Base-by-base conservation (phyloP, 2,797 vertebrate species). In the Staurois parvus region DNA sequence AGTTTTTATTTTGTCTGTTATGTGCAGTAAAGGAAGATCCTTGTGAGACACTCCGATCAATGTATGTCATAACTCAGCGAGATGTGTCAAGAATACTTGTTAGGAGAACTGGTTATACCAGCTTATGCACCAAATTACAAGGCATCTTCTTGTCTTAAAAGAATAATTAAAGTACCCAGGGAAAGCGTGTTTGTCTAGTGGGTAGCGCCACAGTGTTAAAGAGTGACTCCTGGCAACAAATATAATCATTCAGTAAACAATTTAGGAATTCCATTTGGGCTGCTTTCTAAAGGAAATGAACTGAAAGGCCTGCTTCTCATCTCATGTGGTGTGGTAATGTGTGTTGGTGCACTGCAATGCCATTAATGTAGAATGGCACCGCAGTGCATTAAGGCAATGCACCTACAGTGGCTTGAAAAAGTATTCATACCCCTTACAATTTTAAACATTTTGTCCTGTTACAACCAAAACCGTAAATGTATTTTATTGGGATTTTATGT, bases 91-190 rank as follows among this genome's bases (percentile, higher is more conserved):
- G 11, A 32, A 37, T 12, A 62, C 29, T 26, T 40, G 17, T 19
- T 66, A n/a, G 7, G 15, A 45, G 30, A 80, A 81, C 79, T 26
- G 69, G 79, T 81, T 81, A 15, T 72, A 59, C 79, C 68, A 37
- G 78, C 64, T 69, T 32, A 56, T 56, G 29, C 19, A 70, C 42
- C 24, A n/a, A 48, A 30, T 29, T 34, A 69, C 67, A n/a, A 15
- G 24, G n/a, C 32, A 81, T 81, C 68, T 62, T 19, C n/a, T 24
- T 72, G 67, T 72, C 32, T 72, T 40, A 26, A 28, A 45, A 62
- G 24, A 19, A 62, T 81, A 62, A 81, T 72, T 72, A 80, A 56
- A 70, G 30, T 26, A 40, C 24, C 10, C 19, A 72, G 69, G 45
- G 26, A 9, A 24, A 12, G 17, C 40, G 5, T 81, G 79, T 62